A percentile compares a stretch with the other conserved stretches of the same genome.
phyloP scores from a whole-genome alignment of 2,888 invertebrate genomes.

The Allophyes oxyacanthae region DNA sequence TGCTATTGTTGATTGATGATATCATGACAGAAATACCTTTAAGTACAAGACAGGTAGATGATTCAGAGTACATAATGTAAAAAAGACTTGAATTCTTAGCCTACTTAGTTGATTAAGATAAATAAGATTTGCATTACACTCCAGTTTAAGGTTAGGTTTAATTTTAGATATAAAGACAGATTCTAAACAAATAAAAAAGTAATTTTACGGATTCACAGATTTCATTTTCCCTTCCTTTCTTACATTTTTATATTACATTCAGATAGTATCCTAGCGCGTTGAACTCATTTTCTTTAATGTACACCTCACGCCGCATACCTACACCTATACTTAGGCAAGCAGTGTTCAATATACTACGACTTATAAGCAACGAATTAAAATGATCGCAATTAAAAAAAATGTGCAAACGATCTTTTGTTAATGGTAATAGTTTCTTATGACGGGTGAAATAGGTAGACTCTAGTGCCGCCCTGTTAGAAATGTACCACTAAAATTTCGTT shows the following conservation, averaged over 20 bases:
- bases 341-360: too few species aligned
- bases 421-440: too few species aligned
- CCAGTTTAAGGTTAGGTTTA: slow-evolving; percentile 3
- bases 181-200: slow-evolving; percentile 1
- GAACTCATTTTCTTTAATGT: neutral
- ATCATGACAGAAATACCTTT: slow-evolving; percentile 43
- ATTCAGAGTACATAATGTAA: slow-evolving; percentile 26
- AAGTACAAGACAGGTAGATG: slow-evolving; percentile 4
- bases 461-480: too few species aligned
- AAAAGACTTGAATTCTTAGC: slow-evolving; percentile 1
- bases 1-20: slow-evolving; percentile 51
- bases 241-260: neutral
- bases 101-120: too few species aligned
- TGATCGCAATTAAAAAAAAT: too few species aligned
- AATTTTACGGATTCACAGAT: neutral
- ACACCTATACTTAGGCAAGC: too few species aligned
- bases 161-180: neutral
- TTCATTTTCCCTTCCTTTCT: slow-evolving; percentile 1
- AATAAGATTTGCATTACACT: neutral
- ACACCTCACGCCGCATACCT: neutral
- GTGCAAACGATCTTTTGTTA: too few species aligned
- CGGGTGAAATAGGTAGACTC: too few species aligned
- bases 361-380: too few species aligned
- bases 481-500: too few species aligned
- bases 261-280: neutral